Evolutionary conservation across 2,888 invertebrate species (phyloP).

Genomic region (Falcaria lacertinaria): DNA sequence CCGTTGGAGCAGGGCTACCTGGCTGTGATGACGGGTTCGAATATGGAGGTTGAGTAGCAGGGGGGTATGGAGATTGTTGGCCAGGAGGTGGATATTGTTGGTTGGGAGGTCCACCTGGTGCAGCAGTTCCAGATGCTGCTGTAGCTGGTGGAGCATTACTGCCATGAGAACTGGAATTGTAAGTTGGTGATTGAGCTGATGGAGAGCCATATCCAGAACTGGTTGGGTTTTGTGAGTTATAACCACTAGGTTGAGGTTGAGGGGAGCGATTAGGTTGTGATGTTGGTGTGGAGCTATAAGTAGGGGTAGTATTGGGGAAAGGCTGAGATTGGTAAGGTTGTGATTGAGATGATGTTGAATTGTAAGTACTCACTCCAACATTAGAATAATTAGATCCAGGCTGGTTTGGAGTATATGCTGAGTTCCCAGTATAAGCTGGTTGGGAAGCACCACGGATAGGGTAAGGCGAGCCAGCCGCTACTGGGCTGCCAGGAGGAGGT

Average conservation of each 20-base stretch:
- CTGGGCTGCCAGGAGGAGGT: conserved; percentile 69
- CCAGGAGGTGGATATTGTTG: conserved; percentile 82
- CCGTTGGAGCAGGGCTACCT: conserved; percentile 72
- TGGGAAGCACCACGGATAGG: conserved; percentile 65
- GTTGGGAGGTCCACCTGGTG: conserved; percentile 77
- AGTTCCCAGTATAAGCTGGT: conserved; percentile 68
- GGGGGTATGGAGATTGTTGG: conserved; percentile 82
- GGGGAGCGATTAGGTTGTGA: conserved; percentile 77
- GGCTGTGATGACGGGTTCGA: conserved; percentile 77
- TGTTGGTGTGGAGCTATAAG: conserved; percentile 76
- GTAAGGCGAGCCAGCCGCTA: conserved; percentile 63
- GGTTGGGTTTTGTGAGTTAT: conserved; percentile 78
- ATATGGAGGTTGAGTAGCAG: conserved; percentile 80
- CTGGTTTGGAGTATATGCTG: conserved; percentile 69
- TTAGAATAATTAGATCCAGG: conserved; percentile 67
- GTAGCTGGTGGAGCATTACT: conserved; percentile 73
- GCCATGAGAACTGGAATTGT: conserved; percentile 80
- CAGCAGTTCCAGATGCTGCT: conserved; percentile 69
- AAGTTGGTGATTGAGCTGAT: conserved; percentile 82
- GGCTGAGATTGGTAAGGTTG: conserved; percentile 74
- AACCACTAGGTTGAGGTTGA: conserved; percentile 78
- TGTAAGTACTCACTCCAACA: conserved; percentile 70
- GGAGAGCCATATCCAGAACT: conserved; percentile 82
- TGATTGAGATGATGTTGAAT: conserved; percentile 68
- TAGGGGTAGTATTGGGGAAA: conserved; percentile 70